These are phyloP conservation scores for Antennarius striatus DNA, from an alignment of 2,113 vertebrate genomes.

Conservation along the genomic window DNA sequence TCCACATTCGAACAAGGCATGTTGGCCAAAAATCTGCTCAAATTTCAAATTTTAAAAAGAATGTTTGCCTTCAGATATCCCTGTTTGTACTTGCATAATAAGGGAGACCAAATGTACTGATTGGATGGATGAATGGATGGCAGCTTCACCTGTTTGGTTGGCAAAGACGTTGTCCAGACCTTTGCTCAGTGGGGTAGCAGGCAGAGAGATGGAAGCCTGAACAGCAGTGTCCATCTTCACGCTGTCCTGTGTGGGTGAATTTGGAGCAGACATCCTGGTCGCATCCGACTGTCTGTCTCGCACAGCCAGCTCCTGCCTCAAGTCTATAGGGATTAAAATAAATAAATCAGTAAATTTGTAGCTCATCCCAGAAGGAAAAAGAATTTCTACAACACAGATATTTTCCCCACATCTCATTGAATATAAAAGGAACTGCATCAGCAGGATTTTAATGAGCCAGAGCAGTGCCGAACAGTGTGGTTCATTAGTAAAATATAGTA, in stretches of 20 bases:
- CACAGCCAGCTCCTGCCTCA: slow-evolving; percentile 94
- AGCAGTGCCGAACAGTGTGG: background rate
- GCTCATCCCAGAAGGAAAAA: background rate
- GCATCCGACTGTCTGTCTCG: slow-evolving; percentile 90
- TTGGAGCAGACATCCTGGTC: slow-evolving; percentile 89
- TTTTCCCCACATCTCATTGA: background rate
- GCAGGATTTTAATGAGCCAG: slow-evolving; percentile 2
- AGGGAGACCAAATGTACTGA: background rate
- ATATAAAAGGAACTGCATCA: background rate
- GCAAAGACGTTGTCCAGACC: slow-evolving; percentile 89
- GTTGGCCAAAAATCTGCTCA: no score
- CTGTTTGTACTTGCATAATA: background rate
- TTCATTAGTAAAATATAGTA: background rate
- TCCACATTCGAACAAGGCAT: no score
- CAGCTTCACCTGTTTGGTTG: slow-evolving; percentile 83
- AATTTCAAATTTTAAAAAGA: no score
- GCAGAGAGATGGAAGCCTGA: slow-evolving; percentile 90
- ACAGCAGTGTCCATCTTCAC: slow-evolving; percentile 90
- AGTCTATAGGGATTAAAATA: background rate
- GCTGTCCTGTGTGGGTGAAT: slow-evolving; percentile 90
- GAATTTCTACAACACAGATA: background rate
- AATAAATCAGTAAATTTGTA: background rate
- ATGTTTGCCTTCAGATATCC: background rate
- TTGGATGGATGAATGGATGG: background rate
- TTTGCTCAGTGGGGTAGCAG: slow-evolving; percentile 91